These are phyloP conservation scores for Leguminivora glycinivorella DNA, from an alignment of 1,140 invertebrate genomes.

Conservation along the genomic window DNA sequence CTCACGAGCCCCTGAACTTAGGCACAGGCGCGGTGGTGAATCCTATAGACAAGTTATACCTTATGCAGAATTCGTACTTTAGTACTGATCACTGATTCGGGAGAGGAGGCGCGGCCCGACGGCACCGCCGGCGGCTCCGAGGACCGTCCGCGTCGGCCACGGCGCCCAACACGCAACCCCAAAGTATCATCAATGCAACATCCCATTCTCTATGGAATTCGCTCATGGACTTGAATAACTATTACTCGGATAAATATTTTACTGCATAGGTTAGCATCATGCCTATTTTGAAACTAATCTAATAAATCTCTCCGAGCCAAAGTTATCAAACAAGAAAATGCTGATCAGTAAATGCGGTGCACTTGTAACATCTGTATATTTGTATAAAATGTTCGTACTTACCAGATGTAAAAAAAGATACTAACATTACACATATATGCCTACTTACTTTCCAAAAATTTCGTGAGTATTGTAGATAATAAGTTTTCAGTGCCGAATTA, in stretches of 20 bases:
- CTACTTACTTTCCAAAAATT: background rate
- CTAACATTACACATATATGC: background rate
- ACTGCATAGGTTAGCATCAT: background rate
- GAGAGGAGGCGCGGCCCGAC: conserved; percentile 43
- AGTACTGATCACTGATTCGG: conserved; percentile 82
- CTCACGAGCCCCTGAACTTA: conserved; percentile 80
- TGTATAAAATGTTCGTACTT: background rate
- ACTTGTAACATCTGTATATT: background rate
- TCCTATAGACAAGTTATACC: conserved; percentile 98
- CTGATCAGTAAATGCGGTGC: background rate
- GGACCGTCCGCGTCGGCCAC: conserved; percentile 44
- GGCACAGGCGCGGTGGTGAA: conserved; percentile 86
- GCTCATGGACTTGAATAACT: conserved; percentile 2
- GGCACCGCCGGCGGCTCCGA: conserved; percentile 42
- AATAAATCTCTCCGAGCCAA: background rate
- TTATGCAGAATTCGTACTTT: conserved; percentile 98
- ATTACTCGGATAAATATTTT: conserved; percentile 22
- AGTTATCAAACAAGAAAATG: background rate
- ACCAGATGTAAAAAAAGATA: background rate
- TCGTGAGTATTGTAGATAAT: no score
- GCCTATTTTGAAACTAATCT: background rate
- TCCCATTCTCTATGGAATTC: conserved; percentile 14
- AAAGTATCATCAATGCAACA: conserved; percentile 1
- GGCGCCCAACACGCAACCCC: conserved; percentile 38
- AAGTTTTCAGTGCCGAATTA: conserved; percentile 5